Evolutionary conservation across 1,140 invertebrate genomes (phyloP).

Genomic region (Cyclargus thomasi): DNA sequence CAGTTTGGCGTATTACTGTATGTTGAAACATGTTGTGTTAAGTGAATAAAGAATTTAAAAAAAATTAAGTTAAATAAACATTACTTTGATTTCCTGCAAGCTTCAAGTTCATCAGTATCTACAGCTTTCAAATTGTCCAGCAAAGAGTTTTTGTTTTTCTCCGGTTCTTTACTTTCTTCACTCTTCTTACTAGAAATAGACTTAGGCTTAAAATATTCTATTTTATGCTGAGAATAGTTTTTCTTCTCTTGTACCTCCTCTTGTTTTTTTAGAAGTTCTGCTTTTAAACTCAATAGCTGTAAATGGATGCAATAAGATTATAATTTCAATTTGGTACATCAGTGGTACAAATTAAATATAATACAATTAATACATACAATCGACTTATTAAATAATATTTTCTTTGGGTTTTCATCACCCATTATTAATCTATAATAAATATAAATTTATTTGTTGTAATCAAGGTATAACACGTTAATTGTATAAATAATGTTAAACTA

Average conservation of each 20-base stretch:
- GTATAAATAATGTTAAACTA: too few species aligned
- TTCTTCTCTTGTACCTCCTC: conserved; percentile 83
- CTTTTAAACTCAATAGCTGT: conserved; percentile 81
- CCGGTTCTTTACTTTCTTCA: conserved; percentile 24
- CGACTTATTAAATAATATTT: conserved; percentile 68
- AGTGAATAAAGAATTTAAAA: too few species aligned
- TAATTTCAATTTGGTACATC: too few species aligned
- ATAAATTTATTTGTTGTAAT: too few species aligned
- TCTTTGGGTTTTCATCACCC: conserved; percentile 60
- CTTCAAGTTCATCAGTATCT: conserved; percentile 74
- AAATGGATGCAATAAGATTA: conserved; percentile 34
- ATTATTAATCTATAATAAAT: conserved; percentile 33
- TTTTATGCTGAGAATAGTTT: conserved; percentile 60
- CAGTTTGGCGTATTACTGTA: too few species aligned
- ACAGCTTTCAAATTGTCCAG: conserved; percentile 64
- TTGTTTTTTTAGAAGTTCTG: conserved; percentile 86
- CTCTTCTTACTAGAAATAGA: conserved; percentile 34
- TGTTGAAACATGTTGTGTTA: too few species aligned
- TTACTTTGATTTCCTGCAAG: conserved; percentile 79
- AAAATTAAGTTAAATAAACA: too few species aligned
- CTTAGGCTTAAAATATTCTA: conserved; percentile 56
- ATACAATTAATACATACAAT: conserved; percentile 44
- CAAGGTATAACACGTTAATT: too few species aligned
- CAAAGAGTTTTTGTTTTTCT: conserved; percentile 45
- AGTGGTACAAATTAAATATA: not conserved